phyloP scores from a whole-genome alignment of 37 sponge, comb jelly and placozoan genomes.

The Halisarca cf. caerulea region DNA sequence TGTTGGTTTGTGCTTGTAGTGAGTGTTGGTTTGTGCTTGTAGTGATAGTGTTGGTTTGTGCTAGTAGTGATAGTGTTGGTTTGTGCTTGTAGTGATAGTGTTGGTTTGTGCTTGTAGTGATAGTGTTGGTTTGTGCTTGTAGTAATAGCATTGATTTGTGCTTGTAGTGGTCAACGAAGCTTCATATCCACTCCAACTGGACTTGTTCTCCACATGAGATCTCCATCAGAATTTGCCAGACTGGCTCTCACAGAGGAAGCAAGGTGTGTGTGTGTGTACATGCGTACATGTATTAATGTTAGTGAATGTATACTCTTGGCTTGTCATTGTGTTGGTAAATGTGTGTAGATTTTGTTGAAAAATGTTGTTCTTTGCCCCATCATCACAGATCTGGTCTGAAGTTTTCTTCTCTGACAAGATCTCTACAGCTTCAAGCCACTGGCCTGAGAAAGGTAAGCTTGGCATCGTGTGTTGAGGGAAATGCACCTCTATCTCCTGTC shows the following conservation, averaged over 20 bases:
- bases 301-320: no score
- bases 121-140: no score
- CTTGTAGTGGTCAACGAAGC: constrained; percentile 60
- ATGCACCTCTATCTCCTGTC: no score
- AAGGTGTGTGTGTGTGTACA: constrained; percentile 32
- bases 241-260: constrained; percentile 64
- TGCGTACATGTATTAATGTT: no score
- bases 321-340: no score
- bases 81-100: no score
- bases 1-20: no score
- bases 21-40: no score
- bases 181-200: constrained; percentile 48
- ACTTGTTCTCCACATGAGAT: constrained; percentile 62
- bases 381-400: constrained; percentile 14
- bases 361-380: background rate
- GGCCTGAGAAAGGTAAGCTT: constrained; percentile 28
- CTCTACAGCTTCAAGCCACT: constrained; percentile 12
- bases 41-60: no score
- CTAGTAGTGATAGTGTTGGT: no score
- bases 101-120: no score
- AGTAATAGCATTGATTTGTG: background rate
- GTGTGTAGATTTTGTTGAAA: background rate
- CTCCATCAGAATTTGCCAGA: constrained; percentile 78
- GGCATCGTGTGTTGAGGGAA: no score
- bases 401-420: constrained; percentile 20